phyloP scores from a whole-genome alignment of 2,113 vertebrate species.

The Coptodon bakossiorum region DNA sequence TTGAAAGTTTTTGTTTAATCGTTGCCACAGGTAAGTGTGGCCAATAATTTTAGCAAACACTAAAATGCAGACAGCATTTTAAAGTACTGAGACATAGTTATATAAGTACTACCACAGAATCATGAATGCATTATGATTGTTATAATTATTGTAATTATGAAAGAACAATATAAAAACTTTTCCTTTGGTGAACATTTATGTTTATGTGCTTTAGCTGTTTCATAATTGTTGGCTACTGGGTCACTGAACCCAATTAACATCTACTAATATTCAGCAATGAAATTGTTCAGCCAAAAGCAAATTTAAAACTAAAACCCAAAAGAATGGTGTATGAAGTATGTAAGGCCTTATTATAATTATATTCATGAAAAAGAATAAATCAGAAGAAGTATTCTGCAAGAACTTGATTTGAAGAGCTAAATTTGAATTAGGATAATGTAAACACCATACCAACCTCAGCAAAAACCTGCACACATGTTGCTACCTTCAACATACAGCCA shows the following conservation, averaged over 20 bases:
- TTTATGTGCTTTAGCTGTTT: neutral
- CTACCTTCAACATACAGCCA: slow-evolving; percentile 44
- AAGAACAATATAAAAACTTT: neutral
- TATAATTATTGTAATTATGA: neutral
- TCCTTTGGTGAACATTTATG: neutral
- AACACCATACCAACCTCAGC: neutral
- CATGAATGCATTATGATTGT: neutral
- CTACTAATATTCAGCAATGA: neutral
- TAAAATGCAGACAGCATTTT: neutral
- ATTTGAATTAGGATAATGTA: neutral
- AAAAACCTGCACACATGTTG: neutral
- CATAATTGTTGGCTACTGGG: neutral
- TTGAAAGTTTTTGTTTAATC: neutral
- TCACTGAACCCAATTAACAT: neutral
- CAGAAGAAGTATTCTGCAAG: neutral
- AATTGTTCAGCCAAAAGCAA: neutral
- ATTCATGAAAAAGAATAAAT: neutral
- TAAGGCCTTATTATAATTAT: neutral
- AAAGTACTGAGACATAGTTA: neutral
- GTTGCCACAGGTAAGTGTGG: neutral
- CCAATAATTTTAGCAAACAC: neutral
- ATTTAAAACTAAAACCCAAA: neutral
- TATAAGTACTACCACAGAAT: neutral
- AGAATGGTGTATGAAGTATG: neutral
- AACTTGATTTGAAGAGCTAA: neutral